Evolutionary conservation across 2,113 vertebrate species (phyloP), one percentile per base, ranked within the genome.

Genomic region (Paramisgurnus dabryanus): DNA sequence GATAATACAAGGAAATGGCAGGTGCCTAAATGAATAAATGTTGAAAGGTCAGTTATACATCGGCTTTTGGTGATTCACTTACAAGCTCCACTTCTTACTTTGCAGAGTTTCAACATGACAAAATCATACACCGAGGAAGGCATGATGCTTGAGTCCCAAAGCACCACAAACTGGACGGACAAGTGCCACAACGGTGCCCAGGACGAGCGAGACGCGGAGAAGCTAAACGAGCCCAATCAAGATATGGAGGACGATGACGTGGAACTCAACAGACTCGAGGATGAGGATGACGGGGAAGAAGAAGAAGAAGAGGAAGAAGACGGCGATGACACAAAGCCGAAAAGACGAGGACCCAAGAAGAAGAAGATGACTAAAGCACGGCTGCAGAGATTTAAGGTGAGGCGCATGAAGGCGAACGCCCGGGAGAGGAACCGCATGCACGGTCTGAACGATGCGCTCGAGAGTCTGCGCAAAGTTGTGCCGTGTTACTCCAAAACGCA

Each of bases 341-440:
- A 99, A 85, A 91, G 96, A 66, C 93, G 98, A 6, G 98, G 98
- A 7, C 98, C 97, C 10, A 99, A 99, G 86, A 98, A 98, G 94
- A 99, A 99, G 92, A 99, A 99, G 87, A 99, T 99, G 97, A 99
- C 97, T 7, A 99, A 99, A 91, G 97, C 98, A 0, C 95, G 98
- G 3, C 11, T 97, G 83, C 97, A 99, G 89, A 94, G 98, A 73
- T 99, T 99, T 90, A 98, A 98, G 86, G 72, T 98, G 80, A 90
- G 98, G 63, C 95, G 98, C 70, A 97, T 97, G 95, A 99, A 99
- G 86, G 98, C 98, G 10, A 99, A 99, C 0, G 96, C 98, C 34
- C 91, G 98, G 18, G 98, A 99, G 87, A 94, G 97, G 76, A 99
- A 99, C 89, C 96, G 98, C 83, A 99, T 99, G 98, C 98, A 99